phyloP scores from a whole-genome alignment of 2,113 vertebrate genomes.

The Myotis davidii region DNA sequence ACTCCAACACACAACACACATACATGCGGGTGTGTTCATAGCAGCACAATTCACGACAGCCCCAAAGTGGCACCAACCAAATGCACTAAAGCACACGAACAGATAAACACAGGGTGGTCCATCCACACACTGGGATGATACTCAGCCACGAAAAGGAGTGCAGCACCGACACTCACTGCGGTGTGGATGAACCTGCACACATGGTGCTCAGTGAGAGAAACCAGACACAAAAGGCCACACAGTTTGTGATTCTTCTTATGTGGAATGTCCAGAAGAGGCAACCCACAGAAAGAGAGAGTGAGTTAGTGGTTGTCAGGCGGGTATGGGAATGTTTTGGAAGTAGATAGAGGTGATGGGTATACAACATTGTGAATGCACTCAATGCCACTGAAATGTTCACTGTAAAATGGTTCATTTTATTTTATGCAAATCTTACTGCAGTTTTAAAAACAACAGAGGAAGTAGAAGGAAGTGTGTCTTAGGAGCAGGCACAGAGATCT shows the following conservation, averaged over 20 bases:
- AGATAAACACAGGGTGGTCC: fast-evolving
- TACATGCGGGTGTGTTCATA: fast-evolving
- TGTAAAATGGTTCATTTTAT: not conserved
- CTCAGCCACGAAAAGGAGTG: fast-evolving
- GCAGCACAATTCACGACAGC: not conserved
- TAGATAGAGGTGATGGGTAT: not conserved
- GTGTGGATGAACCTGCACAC: fast-evolving
- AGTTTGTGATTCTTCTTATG: not conserved
- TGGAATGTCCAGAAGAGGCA: not conserved
- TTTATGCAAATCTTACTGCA: not conserved
- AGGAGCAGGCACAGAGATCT: fast-evolving
- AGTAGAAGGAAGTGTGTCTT: not conserved
- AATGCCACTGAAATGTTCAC: too few relatives aligned
- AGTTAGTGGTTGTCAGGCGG: not conserved
- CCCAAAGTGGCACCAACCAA: not conserved
- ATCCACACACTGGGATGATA: fast-evolving
- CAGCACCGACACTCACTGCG: fast-evolving
- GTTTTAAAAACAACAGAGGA: not conserved
- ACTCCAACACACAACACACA: too few relatives aligned
- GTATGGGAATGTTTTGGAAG: not conserved
- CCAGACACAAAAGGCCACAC: not conserved
- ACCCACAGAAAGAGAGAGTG: fast-evolving
- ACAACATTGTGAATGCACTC: too few relatives aligned
- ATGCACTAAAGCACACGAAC: too few relatives aligned
- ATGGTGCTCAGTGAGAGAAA: not conserved